Evolutionary conservation across 2,888 invertebrate species (phyloP).

Genomic region (Brachylomia viminalis): DNA sequence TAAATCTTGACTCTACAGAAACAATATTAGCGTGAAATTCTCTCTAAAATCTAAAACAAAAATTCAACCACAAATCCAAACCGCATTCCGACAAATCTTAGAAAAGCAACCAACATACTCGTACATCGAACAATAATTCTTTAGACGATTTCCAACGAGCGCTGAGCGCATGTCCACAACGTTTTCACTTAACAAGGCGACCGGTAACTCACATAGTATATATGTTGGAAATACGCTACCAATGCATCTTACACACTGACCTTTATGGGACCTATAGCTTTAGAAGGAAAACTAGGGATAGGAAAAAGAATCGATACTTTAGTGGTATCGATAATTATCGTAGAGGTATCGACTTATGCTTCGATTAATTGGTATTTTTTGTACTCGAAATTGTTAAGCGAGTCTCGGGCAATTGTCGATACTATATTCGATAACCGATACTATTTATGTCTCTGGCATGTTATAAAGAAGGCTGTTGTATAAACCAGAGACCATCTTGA

Average conservation of each 20-base stretch:
- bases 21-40: neutral
- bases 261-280: slow-evolving; percentile 27
- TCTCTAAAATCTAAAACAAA: slow-evolving; percentile 11
- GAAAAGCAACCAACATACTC: slow-evolving; percentile 52
- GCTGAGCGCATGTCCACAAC: slow-evolving; percentile 61
- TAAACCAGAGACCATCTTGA: neutral
- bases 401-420: neutral
- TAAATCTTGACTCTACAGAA: too few species aligned
- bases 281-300: slow-evolving; percentile 39
- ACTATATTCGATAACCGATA: neutral
- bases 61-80: slow-evolving; percentile 21
- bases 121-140: slow-evolving; percentile 63
- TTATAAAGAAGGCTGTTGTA: too few species aligned
- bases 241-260: slow-evolving; percentile 51
- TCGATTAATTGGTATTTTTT: neutral
- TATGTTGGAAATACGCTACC: slow-evolving; percentile 25
- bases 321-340: neutral
- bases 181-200: slow-evolving; percentile 78
- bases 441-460: neutral
- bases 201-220: slow-evolving; percentile 66
- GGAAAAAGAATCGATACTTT: slow-evolving; percentile 32
- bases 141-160: slow-evolving; percentile 72
- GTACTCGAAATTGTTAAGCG: neutral
- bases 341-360: neutral
- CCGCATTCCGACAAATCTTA: slow-evolving; percentile 55